Evolutionary conservation across 2,888 invertebrate genomes (phyloP).

Genomic region (Elysia crispata): DNA sequence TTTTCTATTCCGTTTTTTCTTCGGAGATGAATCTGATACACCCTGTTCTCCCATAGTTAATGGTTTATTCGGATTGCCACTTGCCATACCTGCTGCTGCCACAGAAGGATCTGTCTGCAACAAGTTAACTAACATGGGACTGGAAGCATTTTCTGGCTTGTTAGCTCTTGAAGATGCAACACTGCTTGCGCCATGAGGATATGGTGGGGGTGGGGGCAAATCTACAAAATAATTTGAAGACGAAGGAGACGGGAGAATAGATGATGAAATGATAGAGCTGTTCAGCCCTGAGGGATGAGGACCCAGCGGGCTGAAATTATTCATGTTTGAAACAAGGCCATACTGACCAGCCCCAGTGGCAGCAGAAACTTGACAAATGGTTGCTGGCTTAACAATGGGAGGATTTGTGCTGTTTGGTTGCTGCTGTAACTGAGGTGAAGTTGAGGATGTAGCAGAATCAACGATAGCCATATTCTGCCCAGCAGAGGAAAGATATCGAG

Average conservation of each 20-base stretch:
- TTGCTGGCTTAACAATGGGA: neutral
- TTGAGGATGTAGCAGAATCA: neutral
- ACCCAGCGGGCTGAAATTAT: slow-evolving; percentile 53
- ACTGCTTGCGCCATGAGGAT: slow-evolving; percentile 59
- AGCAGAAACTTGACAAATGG: neutral
- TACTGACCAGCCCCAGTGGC: neutral
- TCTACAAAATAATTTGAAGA: slow-evolving; percentile 46
- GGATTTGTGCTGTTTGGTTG: neutral
- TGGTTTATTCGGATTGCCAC: slow-evolving; percentile 43
- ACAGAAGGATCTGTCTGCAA: slow-evolving; percentile 86
- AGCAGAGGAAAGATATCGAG: slow-evolving; percentile 25
- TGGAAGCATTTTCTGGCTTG: slow-evolving; percentile 80
- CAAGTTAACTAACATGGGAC: slow-evolving; percentile 93
- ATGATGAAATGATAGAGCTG: neutral
- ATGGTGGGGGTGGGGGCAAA: slow-evolving; percentile 70
- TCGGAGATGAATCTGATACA: slow-evolving; percentile 52
- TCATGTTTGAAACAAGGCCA: slow-evolving; percentile 1
- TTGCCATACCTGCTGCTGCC: slow-evolving; percentile 53
- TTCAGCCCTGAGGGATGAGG: slow-evolving; percentile 17
- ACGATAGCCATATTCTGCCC: slow-evolving; percentile 36
- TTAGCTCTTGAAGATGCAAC: slow-evolving; percentile 63
- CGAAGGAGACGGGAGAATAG: slow-evolving; percentile 37
- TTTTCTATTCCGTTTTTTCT: slow-evolving; percentile 62
- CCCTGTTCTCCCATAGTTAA: slow-evolving; percentile 16
- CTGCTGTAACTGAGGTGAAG: slow-evolving; percentile 37